Percentiles rank a stretch among this genome's conserved stretches.
Conservation (phyloP, 2,888 invertebrate genomes). For the Xestoiulus laeticollis region DNA sequence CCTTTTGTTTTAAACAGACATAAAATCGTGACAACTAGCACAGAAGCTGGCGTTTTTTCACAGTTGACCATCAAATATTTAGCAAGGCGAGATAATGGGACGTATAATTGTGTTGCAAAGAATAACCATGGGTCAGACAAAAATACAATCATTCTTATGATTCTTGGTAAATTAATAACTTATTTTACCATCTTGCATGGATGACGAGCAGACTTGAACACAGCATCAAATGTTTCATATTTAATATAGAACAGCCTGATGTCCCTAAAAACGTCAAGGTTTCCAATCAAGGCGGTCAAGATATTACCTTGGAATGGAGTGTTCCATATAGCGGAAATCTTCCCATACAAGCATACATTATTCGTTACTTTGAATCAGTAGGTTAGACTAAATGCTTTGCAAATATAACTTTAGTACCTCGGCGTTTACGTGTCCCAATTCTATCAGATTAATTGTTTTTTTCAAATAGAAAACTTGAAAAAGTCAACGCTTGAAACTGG, state of each 20-base stretch:
- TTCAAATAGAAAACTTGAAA: neutral
- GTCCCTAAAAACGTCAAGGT: constrained; percentile 20
- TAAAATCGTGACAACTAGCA: neutral
- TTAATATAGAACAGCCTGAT: constrained; percentile 36
- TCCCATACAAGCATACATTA: constrained; percentile 85
- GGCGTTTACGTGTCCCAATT: neutral
- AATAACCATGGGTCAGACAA: constrained; percentile 51
- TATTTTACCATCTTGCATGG: neutral
- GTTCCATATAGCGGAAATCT: constrained; percentile 93
- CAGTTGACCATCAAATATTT: constrained; percentile 49
- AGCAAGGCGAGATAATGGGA: constrained; percentile 53
- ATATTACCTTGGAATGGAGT: constrained; percentile 71
- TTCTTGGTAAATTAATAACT: neutral
- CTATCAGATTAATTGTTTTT: neutral
- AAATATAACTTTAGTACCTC: too few species aligned
- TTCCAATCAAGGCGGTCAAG: neutral
- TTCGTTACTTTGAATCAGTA: constrained; percentile 62
- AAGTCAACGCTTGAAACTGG: neutral
- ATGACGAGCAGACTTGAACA: neutral
- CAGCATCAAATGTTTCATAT: neutral
- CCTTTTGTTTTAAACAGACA: neutral
- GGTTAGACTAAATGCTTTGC: neutral
- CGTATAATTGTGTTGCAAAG: constrained; percentile 51
- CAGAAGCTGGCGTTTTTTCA: constrained; percentile 19
- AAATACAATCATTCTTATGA: neutral